Evolutionary conservation across 2,113 vertebrate genomes (phyloP), one percentile per base, ranked within the genome.

Genomic region (Balaeniceps rex): DNA sequence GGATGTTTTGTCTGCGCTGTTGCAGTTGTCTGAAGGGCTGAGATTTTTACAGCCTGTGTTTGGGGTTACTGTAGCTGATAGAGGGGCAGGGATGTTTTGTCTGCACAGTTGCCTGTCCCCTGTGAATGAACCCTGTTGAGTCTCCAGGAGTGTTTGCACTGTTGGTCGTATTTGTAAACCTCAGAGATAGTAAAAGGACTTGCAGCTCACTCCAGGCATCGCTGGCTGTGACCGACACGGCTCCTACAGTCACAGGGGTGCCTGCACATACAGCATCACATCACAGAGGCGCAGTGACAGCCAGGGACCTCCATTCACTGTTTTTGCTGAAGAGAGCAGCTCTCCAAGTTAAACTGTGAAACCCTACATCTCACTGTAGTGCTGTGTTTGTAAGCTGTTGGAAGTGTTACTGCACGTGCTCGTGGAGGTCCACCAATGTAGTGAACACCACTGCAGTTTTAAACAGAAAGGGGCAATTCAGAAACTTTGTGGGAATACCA

Each of bases 221-320:
- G 2, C 42, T 11, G 49, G 2, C 29, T 3, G 46, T 4, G 42
- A 52, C 49, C 6, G 3, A 2, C 24, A 4, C 0, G 15, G 19
- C 71, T 69, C 13, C 38, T 14, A 0, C 7, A 4, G 38, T 5
- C 9, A 7, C 5, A 19, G 38, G 19, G 4, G 16, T 8, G 61
- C 34, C 38, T 3, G 49, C 60, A 5, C 4, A 2, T 3, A 2
- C 3, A 2, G 10, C 2, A 10, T 22, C 13, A 2, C 1, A 0
- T 13, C 6, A 0, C 0, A 2, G 14, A 15, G 24, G 4, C 10
- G 17, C 0, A 0, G 31, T 0, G 57, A 0, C 1, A 4, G 34
- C 51, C 3, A 6, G 4, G 29, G 31, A 23, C 49, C 52, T 19
- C 26, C 34, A 1, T 3, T 7, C 52, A 0, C 10, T 3, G 34